Conservation (phyloP, 2,113 vertebrate species). For the Barbus barbus region DNA sequence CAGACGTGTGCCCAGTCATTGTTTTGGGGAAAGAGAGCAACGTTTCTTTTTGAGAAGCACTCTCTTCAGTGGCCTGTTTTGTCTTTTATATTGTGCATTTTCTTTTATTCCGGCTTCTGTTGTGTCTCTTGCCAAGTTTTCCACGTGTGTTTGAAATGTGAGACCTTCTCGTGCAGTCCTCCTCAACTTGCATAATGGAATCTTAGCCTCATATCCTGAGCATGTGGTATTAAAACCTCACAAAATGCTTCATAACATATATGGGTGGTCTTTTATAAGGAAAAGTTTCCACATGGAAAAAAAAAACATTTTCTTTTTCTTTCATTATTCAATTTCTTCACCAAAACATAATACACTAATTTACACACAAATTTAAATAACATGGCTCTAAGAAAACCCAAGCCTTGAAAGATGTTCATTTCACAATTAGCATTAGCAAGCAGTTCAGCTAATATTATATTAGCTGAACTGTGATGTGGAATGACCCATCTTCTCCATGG, state of each 20-base stretch:
- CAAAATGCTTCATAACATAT: slow-evolving; percentile 25
- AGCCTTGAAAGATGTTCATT: neutral
- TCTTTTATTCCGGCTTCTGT: slow-evolving; percentile 23
- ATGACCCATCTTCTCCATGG: neutral
- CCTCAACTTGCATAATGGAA: slow-evolving; percentile 39
- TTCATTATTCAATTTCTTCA: neutral
- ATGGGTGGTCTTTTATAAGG: slow-evolving; percentile 36
- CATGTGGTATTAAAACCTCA: slow-evolving; percentile 7
- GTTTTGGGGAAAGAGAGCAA: neutral
- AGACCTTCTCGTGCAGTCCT: slow-evolving; percentile 31
- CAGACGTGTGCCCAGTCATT: neutral
- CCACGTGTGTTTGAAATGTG: slow-evolving; percentile 48
- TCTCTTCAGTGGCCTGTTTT: slow-evolving; percentile 5
- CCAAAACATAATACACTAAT: neutral
- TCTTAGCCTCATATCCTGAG: slow-evolving; percentile 28
- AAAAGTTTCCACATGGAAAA: neutral
- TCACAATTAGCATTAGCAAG: neutral
- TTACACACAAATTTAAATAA: no score
- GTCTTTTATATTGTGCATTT: slow-evolving; percentile 1
- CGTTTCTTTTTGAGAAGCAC: neutral
- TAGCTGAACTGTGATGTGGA: no score
- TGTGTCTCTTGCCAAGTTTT: neutral
- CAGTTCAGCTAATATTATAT: no score
- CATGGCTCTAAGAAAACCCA: neutral
- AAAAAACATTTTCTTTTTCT: neutral